Evolutionary conservation across 2,797 vertebrate species (phyloP).

Genomic region (Eulemur rubriventer): DNA sequence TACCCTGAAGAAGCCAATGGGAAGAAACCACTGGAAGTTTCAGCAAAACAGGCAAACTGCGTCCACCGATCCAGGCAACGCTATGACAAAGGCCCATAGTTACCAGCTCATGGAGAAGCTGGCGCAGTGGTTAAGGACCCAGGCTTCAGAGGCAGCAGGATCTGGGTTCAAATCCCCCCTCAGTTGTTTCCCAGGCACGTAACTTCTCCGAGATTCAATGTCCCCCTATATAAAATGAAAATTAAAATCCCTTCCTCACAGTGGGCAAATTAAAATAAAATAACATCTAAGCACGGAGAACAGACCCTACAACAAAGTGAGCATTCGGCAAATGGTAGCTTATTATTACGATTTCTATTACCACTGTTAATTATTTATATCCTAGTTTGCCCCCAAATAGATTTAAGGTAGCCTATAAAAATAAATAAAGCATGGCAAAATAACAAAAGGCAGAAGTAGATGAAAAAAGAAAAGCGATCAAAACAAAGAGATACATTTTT

Average conservation of each 20-base stretch:
- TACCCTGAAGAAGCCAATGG: background rate
- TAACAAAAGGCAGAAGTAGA: background rate
- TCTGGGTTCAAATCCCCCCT: background rate
- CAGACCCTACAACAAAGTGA: background rate
- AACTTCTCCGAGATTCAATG: background rate
- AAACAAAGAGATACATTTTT: background rate
- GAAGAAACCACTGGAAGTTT: background rate
- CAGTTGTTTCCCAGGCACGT: background rate
- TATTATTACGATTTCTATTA: background rate
- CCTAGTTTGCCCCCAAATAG: background rate
- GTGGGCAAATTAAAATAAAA: background rate
- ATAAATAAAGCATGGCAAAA: conserved; percentile 2
- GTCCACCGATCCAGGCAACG: background rate
- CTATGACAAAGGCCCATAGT: background rate
- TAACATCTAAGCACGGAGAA: background rate
- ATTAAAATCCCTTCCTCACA: background rate
- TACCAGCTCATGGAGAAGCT: background rate
- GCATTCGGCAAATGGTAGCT: background rate
- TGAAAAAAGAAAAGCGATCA: background rate
- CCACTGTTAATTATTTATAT: background rate
- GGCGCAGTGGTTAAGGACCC: background rate
- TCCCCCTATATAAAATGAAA: background rate
- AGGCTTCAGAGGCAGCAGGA: background rate
- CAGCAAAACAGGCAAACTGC: background rate
- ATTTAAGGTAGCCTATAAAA: background rate